Evolutionary conservation across 1,140 invertebrate species (phyloP), one percentile per base, ranked within the genome.

Genomic region (Procambarus clarkii): DNA sequence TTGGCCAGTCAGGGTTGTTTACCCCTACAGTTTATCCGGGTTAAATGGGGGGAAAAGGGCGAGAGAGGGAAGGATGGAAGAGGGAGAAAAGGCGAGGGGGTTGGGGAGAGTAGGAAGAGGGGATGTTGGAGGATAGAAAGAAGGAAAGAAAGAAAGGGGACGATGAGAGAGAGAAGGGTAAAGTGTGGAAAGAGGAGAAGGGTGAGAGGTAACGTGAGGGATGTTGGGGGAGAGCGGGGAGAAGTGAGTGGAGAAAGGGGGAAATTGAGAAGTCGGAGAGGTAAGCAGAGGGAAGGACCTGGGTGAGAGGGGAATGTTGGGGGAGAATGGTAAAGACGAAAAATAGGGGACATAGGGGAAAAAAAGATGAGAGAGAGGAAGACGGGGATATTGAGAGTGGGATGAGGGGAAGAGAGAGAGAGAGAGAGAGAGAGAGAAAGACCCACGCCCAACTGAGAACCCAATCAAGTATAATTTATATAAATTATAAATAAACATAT

Each of bases 271-370:
- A 1, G 15, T n/a, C 8, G 46, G 71, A 18, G 60, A 46, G 71
- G n/a, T 13, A 60, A 45, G 21, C 2, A n/a, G 34, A 9, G 69
- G 74, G 74, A 88, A 58, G 69, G 44, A 48, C 54, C 74, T 44
- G 48, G n/a, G 77, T 34, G 77, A 71, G 45, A 54, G 76, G 11
- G 69, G 46, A 77, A 48, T 11, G 69, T 76, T n/a, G 58, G 46
- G 48, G 46, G 86, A 87, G 69, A 79, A n/a, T 80, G 77, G 69
- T 13, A 48, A 24, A 69, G 86, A 50, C 77, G 48, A 21, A 54
- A 54, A n/a, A n/a, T 18, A 77, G n/a, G 7, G 44, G 85, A 54
- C 50, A 54, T 3, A 54, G 4, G 50, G 76, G 46, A 13, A 45
- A 15, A 58, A 11, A 45, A 18, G 24, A 60, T 13, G 34, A 64